These are phyloP conservation scores for Menidia menidia DNA, from an alignment of 2,797 vertebrate species.

Conservation along the genomic window DNA sequence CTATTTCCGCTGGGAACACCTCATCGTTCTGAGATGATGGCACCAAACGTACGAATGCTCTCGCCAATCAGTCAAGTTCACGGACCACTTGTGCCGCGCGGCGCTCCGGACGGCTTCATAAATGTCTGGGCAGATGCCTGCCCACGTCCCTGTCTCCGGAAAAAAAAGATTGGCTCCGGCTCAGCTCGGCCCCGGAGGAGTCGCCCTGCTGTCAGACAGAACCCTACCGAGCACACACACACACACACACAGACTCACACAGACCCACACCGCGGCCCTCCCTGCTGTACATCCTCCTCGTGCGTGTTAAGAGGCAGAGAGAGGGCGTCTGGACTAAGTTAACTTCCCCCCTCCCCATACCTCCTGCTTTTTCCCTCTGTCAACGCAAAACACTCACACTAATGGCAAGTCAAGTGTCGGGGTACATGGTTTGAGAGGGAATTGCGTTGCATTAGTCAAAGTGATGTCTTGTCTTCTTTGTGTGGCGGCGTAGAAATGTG, in stretches of 20 bases:
- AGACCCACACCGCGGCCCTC: slow-evolving; percentile 25
- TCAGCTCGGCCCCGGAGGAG: slow-evolving; percentile 53
- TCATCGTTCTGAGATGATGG: slow-evolving; percentile 38
- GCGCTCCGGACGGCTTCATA: slow-evolving; percentile 49
- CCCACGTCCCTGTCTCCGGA: slow-evolving; percentile 65
- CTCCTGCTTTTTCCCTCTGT: slow-evolving; percentile 35
- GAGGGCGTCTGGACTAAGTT: slow-evolving; percentile 8
- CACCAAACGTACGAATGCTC: slow-evolving; percentile 61
- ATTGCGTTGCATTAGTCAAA: slow-evolving; percentile 62
- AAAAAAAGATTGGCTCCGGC: slow-evolving; percentile 60
- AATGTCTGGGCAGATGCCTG: slow-evolving; percentile 66
- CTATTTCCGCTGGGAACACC: slow-evolving; percentile 37
- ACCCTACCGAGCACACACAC: slow-evolving; percentile 31
- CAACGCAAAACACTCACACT: slow-evolving; percentile 55
- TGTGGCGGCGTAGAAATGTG: slow-evolving; percentile 25
- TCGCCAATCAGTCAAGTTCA: slow-evolving; percentile 59
- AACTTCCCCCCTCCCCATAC: slow-evolving; percentile 3
- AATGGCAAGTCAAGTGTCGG: slow-evolving; percentile 54
- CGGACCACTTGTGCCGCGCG: slow-evolving; percentile 72
- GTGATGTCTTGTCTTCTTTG: slow-evolving; percentile 33
- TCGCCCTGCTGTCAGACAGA: slow-evolving; percentile 55
- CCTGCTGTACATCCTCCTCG: slow-evolving; percentile 13
- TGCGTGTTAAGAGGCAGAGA: slow-evolving; percentile 24
- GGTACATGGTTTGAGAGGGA: slow-evolving; percentile 45
- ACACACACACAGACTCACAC: slow-evolving; percentile 16